Conservation (phyloP, 2,113 vertebrate species). For the Centropus bengalensis region DNA sequence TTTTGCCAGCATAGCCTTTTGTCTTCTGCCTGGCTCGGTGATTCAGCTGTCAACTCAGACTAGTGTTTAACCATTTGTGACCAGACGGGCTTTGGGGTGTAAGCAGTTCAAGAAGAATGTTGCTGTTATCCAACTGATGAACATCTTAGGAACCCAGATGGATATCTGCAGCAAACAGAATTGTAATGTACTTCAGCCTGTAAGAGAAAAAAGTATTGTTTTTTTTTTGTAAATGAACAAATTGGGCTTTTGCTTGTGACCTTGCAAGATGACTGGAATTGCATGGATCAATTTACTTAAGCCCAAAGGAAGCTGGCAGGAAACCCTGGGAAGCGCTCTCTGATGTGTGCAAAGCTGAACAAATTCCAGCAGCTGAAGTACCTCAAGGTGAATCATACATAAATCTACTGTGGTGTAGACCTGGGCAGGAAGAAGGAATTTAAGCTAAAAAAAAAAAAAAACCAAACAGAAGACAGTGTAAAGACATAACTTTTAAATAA, state of each 20-base stretch:
- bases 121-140: background rate
- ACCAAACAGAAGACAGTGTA: background rate
- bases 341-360: background rate
- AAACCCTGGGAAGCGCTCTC: background rate
- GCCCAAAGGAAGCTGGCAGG: background rate
- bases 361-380: background rate
- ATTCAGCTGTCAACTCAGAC: background rate
- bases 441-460: background rate
- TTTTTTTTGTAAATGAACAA: background rate
- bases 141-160: background rate
- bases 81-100: background rate
- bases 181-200: background rate
- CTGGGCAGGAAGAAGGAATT: background rate
- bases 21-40: background rate
- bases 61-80: background rate
- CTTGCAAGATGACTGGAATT: background rate
- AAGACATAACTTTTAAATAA: background rate
- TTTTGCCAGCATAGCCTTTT: constrained; percentile 11
- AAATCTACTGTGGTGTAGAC: background rate
- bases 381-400: fast-evolving
- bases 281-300: background rate
- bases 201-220: background rate
- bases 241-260: background rate
- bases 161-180: background rate
- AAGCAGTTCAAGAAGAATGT: background rate